Conservation (phyloP, 2,888 invertebrate species). For the Andrena hattorfiana region DNA sequence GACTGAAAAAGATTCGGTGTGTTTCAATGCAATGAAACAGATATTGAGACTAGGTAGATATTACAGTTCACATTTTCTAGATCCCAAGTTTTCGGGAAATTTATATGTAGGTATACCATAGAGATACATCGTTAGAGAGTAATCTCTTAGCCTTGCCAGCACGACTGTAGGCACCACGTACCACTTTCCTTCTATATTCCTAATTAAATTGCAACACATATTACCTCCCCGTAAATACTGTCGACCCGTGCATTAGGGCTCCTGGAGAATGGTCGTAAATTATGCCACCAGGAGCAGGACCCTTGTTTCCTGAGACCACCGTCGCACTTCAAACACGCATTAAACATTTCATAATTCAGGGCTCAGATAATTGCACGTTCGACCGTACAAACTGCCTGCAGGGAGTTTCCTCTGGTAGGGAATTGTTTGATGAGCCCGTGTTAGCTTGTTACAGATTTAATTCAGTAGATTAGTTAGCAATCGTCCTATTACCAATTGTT, state of each 20-base stretch:
- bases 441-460: too few species aligned
- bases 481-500: neutral
- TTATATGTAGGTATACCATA: too few species aligned
- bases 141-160: neutral
- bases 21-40: too few species aligned
- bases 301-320: constrained; percentile 33
- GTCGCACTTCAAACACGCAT: constrained; percentile 38
- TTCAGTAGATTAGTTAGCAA: too few species aligned
- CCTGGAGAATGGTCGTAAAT: constrained; percentile 29
- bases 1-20: too few species aligned
- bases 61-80: too few species aligned
- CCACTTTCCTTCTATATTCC: constrained; percentile 15
- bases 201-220: constrained; percentile 1
- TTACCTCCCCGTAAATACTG: constrained; percentile 24
- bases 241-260: constrained; percentile 33
- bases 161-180: neutral
- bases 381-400: neutral
- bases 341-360: constrained; percentile 48
- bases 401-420: neutral
- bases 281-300: constrained; percentile 27
- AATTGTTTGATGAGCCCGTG: neutral
- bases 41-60: too few species aligned
- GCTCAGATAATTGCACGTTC: constrained; percentile 32
- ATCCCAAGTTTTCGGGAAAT: too few species aligned
- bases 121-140: neutral